phyloP scores from a whole-genome alignment of 2,113 vertebrate species.

The Todiramphus chloris region DNA sequence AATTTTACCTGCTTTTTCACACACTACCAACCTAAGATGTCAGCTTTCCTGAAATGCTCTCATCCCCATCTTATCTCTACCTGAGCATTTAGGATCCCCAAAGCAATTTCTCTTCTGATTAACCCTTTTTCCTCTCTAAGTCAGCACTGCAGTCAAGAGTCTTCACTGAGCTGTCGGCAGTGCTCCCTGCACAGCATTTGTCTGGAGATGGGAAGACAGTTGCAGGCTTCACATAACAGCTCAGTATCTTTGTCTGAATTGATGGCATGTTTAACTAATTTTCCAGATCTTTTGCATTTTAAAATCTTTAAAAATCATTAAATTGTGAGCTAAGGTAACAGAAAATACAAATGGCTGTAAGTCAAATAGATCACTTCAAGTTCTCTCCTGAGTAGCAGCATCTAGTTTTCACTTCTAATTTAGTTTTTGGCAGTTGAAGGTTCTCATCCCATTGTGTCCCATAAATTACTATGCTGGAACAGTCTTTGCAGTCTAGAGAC shows the following conservation, averaged over 20 bases:
- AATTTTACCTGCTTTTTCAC: constrained; percentile 20
- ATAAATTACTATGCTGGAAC: constrained; percentile 42
- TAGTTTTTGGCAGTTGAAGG: constrained; percentile 50
- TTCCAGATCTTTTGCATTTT: neutral
- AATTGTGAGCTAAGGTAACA: neutral
- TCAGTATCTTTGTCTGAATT: neutral
- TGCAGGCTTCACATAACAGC: neutral
- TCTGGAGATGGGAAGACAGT: neutral
- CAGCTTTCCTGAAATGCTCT: neutral
- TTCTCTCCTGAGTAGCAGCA: neutral
- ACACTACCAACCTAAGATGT: neutral
- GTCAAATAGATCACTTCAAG: neutral
- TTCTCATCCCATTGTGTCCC: constrained; percentile 3
- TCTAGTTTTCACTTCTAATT: constrained; percentile 28
- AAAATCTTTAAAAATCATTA: neutral
- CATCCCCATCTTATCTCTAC: neutral
- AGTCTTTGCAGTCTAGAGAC: constrained; percentile 19
- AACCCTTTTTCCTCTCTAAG: neutral
- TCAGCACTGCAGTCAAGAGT: neutral
- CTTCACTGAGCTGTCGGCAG: neutral
- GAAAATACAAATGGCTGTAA: neutral
- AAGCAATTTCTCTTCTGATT: neutral
- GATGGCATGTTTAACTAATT: neutral
- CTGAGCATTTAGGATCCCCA: neutral
- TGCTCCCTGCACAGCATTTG: neutral